These are phyloP conservation scores for Rotaria socialis DNA, from an alignment of 2,888 invertebrate species.

Conservation along the genomic window DNA sequence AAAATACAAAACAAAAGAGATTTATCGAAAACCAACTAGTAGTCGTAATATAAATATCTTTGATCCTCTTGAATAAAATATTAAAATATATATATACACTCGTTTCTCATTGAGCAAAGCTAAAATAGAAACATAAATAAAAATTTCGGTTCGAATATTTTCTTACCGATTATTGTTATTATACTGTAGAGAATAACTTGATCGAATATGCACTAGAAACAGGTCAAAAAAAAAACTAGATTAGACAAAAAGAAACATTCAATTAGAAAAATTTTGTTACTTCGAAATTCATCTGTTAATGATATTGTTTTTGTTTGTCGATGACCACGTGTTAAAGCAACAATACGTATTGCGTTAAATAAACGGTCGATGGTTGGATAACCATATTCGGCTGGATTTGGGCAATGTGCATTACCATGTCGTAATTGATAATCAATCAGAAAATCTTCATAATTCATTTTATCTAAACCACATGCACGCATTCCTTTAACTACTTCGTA, in stretches of 20 bases:
- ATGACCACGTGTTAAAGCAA: slow-evolving; percentile 23
- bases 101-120: background rate
- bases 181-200: background rate
- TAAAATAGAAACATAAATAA: background rate
- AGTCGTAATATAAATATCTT: background rate
- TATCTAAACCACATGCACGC: slow-evolving; percentile 5
- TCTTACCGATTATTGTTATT: background rate
- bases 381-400: slow-evolving; percentile 11
- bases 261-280: background rate
- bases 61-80: slow-evolving; percentile 27
- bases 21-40: background rate
- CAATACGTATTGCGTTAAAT: background rate
- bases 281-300: slow-evolving; percentile 29
- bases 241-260: no score
- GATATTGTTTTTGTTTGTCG: slow-evolving; percentile 14
- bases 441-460: slow-evolving; percentile 33
- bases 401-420: background rate
- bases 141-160: background rate
- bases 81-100: background rate
- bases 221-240: no score
- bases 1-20: slow-evolving; percentile 14
- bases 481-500: background rate
- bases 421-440: slow-evolving; percentile 4
- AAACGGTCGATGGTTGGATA: slow-evolving; percentile 20
- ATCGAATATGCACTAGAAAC: background rate